A percentile compares a stretch with the other conserved stretches of the same genome.
Evolutionary conservation across 1,140 invertebrate genomes (phyloP).

Genomic region (Meloidogyne exigua): DNA sequence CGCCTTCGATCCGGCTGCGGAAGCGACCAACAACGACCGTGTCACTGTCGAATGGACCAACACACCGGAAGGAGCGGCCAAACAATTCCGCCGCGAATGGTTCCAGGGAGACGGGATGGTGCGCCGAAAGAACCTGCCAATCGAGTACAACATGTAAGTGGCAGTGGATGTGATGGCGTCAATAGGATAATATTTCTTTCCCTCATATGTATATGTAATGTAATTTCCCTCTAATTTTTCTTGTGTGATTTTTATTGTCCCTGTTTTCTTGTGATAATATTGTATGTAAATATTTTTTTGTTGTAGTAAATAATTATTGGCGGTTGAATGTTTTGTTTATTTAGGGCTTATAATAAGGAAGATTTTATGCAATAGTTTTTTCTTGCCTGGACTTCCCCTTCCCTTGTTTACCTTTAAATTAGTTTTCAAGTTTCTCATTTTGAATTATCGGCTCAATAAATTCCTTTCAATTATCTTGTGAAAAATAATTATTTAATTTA

Average conservation of each 20-base stretch:
- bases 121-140: constrained; percentile 50
- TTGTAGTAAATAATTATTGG: background rate
- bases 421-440: too few species aligned
- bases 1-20: constrained; percentile 38
- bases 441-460: too few species aligned
- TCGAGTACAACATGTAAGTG: constrained; percentile 46
- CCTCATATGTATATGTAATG: background rate
- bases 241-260: constrained; percentile 4
- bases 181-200: background rate
- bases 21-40: constrained; percentile 53
- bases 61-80: constrained; percentile 47
- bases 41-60: constrained; percentile 54
- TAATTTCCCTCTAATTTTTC: background rate
- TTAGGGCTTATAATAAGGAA: too few species aligned
- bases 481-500: too few species aligned
- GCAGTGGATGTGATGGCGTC: background rate
- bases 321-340: too few species aligned
- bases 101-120: constrained; percentile 54
- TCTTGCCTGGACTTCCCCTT: too few species aligned
- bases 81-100: constrained; percentile 48
- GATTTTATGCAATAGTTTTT: too few species aligned
- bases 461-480: too few species aligned
- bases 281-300: background rate
- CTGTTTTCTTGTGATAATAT: background rate
- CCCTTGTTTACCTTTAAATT: too few species aligned